Conservation (phyloP, 2,888 invertebrate genomes). For the Strigamia transsilvanica region DNA sequence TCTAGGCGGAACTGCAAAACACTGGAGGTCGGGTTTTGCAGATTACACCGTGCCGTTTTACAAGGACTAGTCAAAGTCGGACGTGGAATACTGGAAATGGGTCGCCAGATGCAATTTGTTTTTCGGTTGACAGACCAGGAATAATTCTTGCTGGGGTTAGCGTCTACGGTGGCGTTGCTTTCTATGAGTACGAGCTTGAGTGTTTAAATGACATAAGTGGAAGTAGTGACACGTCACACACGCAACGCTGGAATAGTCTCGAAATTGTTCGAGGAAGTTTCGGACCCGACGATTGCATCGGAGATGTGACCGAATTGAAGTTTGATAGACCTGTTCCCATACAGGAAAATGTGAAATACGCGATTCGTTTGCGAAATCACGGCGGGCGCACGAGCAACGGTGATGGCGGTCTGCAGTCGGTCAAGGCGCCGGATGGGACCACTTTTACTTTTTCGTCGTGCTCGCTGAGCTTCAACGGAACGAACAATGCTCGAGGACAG, state of each 20-base stretch:
- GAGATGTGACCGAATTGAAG: conserved; percentile 87
- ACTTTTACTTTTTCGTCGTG: conserved; percentile 90
- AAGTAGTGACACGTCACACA: conserved; percentile 62
- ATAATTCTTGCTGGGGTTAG: conserved; percentile 88
- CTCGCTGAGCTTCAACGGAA: conserved; percentile 95
- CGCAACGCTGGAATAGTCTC: conserved; percentile 80
- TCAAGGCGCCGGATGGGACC: conserved; percentile 92
- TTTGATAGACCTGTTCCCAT: conserved; percentile 87
- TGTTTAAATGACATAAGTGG: conserved; percentile 75
- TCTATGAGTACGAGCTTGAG: conserved; percentile 90
- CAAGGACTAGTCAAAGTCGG: conserved; percentile 84
- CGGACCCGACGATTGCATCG: conserved; percentile 79
- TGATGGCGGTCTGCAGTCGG: conserved; percentile 86
- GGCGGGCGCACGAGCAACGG: conserved; percentile 94
- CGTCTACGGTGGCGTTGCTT: conserved; percentile 87
- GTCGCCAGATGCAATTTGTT: conserved; percentile 94
- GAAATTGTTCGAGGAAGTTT: conserved; percentile 85
- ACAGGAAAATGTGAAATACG: conserved; percentile 89
- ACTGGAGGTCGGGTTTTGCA: conserved; percentile 78
- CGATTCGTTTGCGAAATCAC: conserved; percentile 84
- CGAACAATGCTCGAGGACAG: conserved; percentile 92
- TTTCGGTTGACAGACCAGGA: conserved; percentile 89
- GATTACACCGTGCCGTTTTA: conserved; percentile 88
- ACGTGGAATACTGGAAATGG: conserved; percentile 98
- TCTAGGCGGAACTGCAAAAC: conserved; percentile 74